A percentile compares a stretch with the other conserved stretches of the same genome.
Evolutionary conservation across 2,113 vertebrate genomes (phyloP).

Genomic region (Gallinago paraguaiae): DNA sequence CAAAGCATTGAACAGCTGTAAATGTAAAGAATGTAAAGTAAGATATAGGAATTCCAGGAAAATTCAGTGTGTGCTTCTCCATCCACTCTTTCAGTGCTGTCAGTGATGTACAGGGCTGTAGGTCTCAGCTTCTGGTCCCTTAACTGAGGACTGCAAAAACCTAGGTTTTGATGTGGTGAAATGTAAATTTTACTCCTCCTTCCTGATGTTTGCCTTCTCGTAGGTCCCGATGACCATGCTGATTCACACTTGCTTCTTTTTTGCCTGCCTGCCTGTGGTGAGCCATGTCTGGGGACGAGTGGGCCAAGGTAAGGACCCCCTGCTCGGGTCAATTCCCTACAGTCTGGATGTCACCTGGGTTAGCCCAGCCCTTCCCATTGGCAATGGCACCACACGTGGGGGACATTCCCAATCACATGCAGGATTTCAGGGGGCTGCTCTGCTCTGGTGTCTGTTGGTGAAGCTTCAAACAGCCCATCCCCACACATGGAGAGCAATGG

Average conservation of each 20-base stretch:
- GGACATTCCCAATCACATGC: background rate
- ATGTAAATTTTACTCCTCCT: background rate
- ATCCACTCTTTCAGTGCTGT: too few species aligned
- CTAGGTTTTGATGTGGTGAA: fast-evolving
- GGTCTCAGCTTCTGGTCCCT: background rate
- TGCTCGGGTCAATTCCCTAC: fast-evolving
- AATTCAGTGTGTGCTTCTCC: background rate
- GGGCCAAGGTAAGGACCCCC: conserved; percentile 58
- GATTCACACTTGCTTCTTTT: background rate
- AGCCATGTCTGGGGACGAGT: conserved; percentile 30
- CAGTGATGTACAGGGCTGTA: background rate
- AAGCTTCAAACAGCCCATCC: background rate
- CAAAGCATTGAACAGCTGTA: background rate
- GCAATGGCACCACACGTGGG: fast-evolving
- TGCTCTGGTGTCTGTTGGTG: background rate
- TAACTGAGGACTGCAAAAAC: background rate
- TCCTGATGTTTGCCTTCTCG: background rate
- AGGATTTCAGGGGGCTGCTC: background rate
- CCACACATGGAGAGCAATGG: background rate
- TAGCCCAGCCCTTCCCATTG: fast-evolving
- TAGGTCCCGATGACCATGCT: conserved; percentile 38
- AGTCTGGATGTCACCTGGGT: background rate
- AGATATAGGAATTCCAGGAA: fast-evolving
- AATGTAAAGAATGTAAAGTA: background rate
- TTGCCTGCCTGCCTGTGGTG: conserved; percentile 45